A percentile compares a stretch with the other conserved stretches of the same genome.
These are phyloP conservation scores for Drosophila antonietae DNA, from an alignment of 2,888 invertebrate genomes.

Conservation along the genomic window DNA sequence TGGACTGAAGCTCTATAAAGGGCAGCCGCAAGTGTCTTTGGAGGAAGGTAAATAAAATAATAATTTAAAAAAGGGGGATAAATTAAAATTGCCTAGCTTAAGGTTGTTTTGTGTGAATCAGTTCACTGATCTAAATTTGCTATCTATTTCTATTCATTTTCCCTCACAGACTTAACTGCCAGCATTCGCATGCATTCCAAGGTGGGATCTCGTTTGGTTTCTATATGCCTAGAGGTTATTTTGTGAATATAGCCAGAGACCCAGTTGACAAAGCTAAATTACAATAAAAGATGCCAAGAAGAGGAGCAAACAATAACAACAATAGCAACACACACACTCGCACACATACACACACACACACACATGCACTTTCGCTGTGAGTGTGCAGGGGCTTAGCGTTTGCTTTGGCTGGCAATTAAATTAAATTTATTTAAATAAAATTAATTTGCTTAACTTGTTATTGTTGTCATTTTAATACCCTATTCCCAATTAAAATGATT, in stretches of 20 bases:
- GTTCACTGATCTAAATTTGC: not conserved
- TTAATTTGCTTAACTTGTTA: conserved; percentile 58
- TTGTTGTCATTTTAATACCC: conserved; percentile 21
- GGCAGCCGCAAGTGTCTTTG: not conserved
- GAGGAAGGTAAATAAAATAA: not conserved
- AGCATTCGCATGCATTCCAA: conserved; percentile 39
- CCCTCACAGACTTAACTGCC: not conserved
- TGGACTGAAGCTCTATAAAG: not conserved
- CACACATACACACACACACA: too few relatives aligned
- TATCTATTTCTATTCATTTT: not conserved
- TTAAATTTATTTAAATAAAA: conserved; percentile 80
- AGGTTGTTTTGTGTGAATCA: not conserved
- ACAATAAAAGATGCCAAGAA: conserved; percentile 57
- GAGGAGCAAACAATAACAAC: conserved; percentile 29
- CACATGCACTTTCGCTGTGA: conserved; percentile 17
- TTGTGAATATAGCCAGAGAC: conserved; percentile 49
- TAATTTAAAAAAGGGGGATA: too few relatives aligned
- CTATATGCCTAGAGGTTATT: conserved; percentile 50
- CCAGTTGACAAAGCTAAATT: conserved; percentile 70
- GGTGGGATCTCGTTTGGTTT: conserved; percentile 47
- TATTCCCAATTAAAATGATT: not conserved
- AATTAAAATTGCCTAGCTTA: not conserved
- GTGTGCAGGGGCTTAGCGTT: conserved; percentile 41
- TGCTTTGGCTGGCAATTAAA: conserved; percentile 79
- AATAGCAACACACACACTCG: conserved; percentile 27